Evolutionary conservation across 2,113 vertebrate genomes (phyloP), one percentile per base, ranked within the genome.

Genomic region (Numida meleagris): DNA sequence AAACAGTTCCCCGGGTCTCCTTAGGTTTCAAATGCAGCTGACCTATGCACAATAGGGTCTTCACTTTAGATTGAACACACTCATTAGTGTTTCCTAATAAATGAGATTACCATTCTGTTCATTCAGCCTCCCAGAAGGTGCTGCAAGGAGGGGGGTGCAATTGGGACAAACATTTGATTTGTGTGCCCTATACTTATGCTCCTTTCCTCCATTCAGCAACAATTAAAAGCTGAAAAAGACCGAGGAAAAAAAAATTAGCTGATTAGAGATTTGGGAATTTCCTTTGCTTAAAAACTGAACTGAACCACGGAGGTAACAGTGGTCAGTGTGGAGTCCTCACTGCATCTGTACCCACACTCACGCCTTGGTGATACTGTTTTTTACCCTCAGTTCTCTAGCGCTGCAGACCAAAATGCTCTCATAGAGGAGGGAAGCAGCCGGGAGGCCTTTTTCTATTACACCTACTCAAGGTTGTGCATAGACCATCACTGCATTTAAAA

Each of bases 71-170:
- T 6, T 67, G 72, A 94, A 86, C 4, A 1, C 48, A 20, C 82
- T 95, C 70, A 65, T 96, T 93, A 90, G 61, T 65, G 59, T 40
- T 51, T 92, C 57, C 70, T 94, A 90, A 93, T 90, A 92, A 90
- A 94, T 34, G 48, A 90, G 68, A 14, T 34, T 83, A 4, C 14
- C 27, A 46, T 27, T 85, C 72, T 81, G 63, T 78, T 86, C 51
- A 19, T 94, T 90, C 43, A 51, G 70, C 36, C 25, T 73, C 79
- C 82, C 82, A 71, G 38, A 71, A 94, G 55, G n/a, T 59, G 55
- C 46, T 86, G 72, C 42, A 88, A 31, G 31, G 59, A 40, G 24
- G 63, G 57, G 20, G 34, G 24, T 43, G 46, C 57, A 81, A 92
- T 0, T 29, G 34, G 38, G 48, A 92, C 48, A 71, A 14, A 10